Evolutionary conservation across 1,140 invertebrate genomes (phyloP), one percentile per base, ranked within the genome.

Genomic region (Megalopta genalis): DNA sequence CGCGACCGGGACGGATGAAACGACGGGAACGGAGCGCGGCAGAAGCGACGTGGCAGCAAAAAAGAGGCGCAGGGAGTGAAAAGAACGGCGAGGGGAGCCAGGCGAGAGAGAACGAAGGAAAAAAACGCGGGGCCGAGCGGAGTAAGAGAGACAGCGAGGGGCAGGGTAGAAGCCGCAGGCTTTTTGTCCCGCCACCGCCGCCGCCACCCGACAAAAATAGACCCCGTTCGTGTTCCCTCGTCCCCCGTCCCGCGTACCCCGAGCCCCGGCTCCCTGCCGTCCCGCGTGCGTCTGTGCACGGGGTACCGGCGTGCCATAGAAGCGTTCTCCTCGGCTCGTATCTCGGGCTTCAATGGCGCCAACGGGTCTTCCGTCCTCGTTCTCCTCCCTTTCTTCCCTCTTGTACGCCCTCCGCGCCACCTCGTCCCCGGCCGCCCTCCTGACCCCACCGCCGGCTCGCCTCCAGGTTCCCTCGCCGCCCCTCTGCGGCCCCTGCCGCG

Each of bases 161-260:
- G 57, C 80, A 84, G 88, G 73, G 83, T 86, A 86, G 89, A 90
- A 90, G 91, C 90, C 90, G 90, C 88, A 87, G 90, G 90, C 90
- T 91, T 91, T 91, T 92, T 93, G 91, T 91, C 87, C 89, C 87
- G 90, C 87, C 87, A 87, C 83, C 71, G 69, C 78, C 79, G 87
- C 78, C 80, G 84, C 84, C 85, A 88, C 88, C 89, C 89, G 87
- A 90, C 85, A 90, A 90, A 91, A 90, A 90, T 90, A 90, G 90
- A 90, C 85, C 84, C 77, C 79, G 76, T 71, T 78, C 82, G 79
- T 72, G 79, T 71, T 57, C 77, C 74, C 67, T 52, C 91, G 21
- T 93, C 89, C 70, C 46, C 49, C 3, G 14, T 21, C 14, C 49
- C 49, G 7, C 42, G 8, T 12, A 1, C 42, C 42, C 42, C 12